These are phyloP conservation scores for Patella pellucida DNA, from an alignment of 2,888 invertebrate genomes.

Conservation along the genomic window DNA sequence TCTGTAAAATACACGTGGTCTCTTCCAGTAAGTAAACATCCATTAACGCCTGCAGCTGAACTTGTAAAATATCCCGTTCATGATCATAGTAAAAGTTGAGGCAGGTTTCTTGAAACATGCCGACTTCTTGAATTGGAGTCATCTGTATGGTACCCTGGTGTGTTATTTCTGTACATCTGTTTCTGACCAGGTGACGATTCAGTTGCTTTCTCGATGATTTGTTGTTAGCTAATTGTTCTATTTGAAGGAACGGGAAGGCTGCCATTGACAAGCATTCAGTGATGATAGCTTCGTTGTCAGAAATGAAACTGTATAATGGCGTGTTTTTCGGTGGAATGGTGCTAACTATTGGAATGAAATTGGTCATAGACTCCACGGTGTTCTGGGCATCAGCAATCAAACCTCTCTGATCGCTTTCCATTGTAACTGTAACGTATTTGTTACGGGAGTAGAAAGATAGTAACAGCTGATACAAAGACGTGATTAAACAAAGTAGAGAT, in stretches of 20 bases:
- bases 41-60: background rate
- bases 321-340: background rate
- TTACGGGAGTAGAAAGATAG: background rate
- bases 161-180: background rate
- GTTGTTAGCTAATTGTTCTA: background rate
- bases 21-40: background rate
- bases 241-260: background rate
- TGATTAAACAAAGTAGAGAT: background rate
- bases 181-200: background rate
- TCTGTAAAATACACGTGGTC: background rate
- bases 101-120: background rate
- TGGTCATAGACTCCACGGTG: background rate
- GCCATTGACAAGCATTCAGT: background rate
- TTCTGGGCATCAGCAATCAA: background rate
- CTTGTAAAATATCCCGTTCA: background rate
- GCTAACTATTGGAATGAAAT: background rate
- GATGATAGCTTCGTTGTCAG: background rate
- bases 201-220: background rate
- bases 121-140: background rate
- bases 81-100: background rate
- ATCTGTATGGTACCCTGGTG: background rate
- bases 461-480: background rate
- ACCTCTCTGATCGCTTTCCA: background rate
- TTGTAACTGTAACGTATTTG: background rate
- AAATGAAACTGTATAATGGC: background rate